Conservation (phyloP, 2,113 vertebrate species). For the Crotalus tigris region DNA sequence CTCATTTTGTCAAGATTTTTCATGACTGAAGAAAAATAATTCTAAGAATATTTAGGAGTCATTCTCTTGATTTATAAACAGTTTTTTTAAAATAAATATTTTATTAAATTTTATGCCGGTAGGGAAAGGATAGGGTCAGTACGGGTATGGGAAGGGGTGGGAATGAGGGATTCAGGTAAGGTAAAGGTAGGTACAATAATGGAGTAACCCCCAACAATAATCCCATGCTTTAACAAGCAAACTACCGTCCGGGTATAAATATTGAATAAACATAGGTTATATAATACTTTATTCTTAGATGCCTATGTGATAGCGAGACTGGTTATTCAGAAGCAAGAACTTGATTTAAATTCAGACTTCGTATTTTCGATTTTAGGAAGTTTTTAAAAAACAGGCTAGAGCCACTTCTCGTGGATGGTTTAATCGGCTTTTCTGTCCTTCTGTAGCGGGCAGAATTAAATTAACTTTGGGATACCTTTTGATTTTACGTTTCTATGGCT, state of each 20-base stretch:
- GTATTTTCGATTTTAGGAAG: not conserved
- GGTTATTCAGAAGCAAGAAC: not conserved
- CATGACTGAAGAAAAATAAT: not conserved
- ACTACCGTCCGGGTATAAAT: too few relatives aligned
- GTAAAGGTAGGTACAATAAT: too few relatives aligned
- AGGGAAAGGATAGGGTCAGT: too few relatives aligned
- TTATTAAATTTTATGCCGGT: too few relatives aligned
- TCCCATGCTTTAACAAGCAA: too few relatives aligned
- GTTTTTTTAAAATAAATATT: not conserved
- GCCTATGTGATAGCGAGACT: not conserved
- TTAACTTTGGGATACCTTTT: not conserved
- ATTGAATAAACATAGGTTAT: too few relatives aligned
- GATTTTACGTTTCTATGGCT: not conserved
- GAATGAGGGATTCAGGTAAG: too few relatives aligned
- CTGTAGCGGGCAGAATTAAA: not conserved
- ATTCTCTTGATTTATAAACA: not conserved
- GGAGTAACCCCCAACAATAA: too few relatives aligned
- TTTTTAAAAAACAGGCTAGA: not conserved
- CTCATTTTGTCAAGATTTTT: too few relatives aligned
- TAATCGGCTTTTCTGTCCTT: not conserved
- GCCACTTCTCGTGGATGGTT: not conserved
- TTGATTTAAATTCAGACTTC: not conserved
- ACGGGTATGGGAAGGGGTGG: too few relatives aligned
- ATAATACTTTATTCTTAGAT: not conserved
- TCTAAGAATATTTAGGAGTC: not conserved